Evolutionary conservation across 2,888 invertebrate species (phyloP).

Genomic region (Priocnemis perturbator): DNA sequence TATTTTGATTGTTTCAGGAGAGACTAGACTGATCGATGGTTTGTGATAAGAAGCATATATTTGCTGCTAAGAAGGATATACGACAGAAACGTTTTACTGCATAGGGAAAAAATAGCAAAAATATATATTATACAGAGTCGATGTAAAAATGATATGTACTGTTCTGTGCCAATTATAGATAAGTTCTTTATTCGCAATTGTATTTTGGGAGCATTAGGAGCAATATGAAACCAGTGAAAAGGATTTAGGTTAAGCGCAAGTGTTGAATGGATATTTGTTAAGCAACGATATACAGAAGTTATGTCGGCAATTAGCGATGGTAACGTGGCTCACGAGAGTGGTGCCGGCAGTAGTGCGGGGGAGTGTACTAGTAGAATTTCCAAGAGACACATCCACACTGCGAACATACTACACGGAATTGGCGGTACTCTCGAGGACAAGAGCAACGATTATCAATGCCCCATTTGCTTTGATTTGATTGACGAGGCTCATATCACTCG

Average conservation of each 20-base stretch:
- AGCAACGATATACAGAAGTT: constrained; percentile 18
- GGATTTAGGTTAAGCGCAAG: background rate
- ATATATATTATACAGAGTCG: constrained; percentile 13
- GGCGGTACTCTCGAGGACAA: constrained; percentile 82
- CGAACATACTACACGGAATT: constrained; percentile 79
- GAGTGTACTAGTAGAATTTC: constrained; percentile 72
- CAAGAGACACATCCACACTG: constrained; percentile 74
- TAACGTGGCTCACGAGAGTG: constrained; percentile 54
- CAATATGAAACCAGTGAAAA: constrained; percentile 3
- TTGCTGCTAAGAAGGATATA: constrained; percentile 47
- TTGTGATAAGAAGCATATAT: constrained; percentile 54
- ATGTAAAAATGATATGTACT: background rate
- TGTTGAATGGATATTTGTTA: constrained; percentile 9
- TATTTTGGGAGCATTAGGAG: too few species aligned
- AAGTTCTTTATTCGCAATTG: too few species aligned
- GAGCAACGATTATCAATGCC: constrained; percentile 83
- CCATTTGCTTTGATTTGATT: constrained; percentile 92
- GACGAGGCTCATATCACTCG: constrained; percentile 93
- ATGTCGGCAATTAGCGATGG: constrained; percentile 59
- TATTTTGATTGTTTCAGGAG: constrained; percentile 79
- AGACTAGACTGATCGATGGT: constrained; percentile 68
- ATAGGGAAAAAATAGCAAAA: constrained; percentile 28
- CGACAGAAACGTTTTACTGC: constrained; percentile 43
- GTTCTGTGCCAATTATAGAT: constrained; percentile 3
- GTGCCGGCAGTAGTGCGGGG: constrained; percentile 54